These are phyloP conservation scores for Microctenopoma lineatum DNA, from an alignment of 2,797 vertebrate genomes.

Conservation along the genomic window DNA sequence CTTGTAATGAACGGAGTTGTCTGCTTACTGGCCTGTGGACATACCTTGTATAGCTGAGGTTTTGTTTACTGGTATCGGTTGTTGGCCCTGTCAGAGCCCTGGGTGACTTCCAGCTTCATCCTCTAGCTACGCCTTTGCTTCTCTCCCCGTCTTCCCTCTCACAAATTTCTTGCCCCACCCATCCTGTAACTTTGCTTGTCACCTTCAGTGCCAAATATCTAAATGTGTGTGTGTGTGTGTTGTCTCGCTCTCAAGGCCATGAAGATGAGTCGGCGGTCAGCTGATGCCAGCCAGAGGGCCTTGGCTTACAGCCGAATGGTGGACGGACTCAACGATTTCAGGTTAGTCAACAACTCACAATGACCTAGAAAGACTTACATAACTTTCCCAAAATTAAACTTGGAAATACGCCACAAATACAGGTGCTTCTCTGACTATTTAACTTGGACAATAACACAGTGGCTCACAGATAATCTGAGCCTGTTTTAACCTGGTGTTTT, in stretches of 20 bases:
- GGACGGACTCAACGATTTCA: constrained; percentile 97
- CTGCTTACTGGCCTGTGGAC: constrained; percentile 28
- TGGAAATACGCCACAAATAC: not conserved
- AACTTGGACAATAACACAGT: not conserved
- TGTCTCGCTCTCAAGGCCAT: constrained; percentile 89
- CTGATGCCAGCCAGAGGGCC: constrained; percentile 94
- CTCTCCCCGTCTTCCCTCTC: not conserved
- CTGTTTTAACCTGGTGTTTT: no score
- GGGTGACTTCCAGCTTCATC: constrained; percentile 33
- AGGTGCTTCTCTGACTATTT: not conserved
- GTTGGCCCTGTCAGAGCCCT: constrained; percentile 34
- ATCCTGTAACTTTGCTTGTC: constrained; percentile 23
- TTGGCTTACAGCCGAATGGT: constrained; percentile 95
- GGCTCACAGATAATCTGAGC: no score
- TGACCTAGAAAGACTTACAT: not conserved
- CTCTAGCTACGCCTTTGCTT: not conserved
- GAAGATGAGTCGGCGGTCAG: constrained; percentile 97
- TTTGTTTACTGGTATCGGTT: constrained; percentile 49
- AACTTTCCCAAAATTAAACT: not conserved
- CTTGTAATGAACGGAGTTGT: constrained; percentile 44
- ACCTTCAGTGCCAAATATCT: constrained; percentile 51
- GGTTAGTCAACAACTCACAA: constrained; percentile 78
- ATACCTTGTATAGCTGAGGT: constrained; percentile 32
- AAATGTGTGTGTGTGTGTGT: constrained; percentile 47
- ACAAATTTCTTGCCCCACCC: constrained; percentile 27